Conservation (phyloP, 1,140 invertebrate genomes). For the Heliothis virescens region DNA sequence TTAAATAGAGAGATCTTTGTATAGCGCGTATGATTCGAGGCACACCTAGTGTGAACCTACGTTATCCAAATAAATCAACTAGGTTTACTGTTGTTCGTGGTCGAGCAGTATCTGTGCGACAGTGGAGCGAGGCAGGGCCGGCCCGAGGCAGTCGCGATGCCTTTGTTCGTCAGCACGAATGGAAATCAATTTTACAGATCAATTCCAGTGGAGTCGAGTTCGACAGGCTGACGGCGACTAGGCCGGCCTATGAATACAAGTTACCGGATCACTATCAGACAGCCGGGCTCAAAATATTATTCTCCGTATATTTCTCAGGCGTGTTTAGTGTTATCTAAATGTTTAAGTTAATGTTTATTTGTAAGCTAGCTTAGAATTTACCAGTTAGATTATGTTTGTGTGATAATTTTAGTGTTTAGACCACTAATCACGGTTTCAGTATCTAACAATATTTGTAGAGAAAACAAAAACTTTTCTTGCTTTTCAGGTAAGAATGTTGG, state of each 20-base stretch:
- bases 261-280: slow-evolving; percentile 59
- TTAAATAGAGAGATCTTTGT: not conserved
- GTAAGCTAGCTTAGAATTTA: no score
- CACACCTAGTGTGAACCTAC: not conserved
- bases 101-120: slow-evolving; percentile 7
- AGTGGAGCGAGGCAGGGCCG: not conserved
- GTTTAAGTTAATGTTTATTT: not conserved
- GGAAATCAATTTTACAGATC: slow-evolving; percentile 79
- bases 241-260: slow-evolving; percentile 75
- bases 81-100: not conserved
- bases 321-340: not conserved
- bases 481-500: no score
- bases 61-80: slow-evolving; percentile 7
- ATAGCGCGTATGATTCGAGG: not conserved
- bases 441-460: no score
- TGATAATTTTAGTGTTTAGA: no score
- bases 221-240: slow-evolving; percentile 62
- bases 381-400: no score
- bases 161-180: slow-evolving; percentile 70
- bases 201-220: slow-evolving; percentile 64
- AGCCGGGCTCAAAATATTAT: slow-evolving; percentile 12
- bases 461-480: no score
- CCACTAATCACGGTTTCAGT: no score
- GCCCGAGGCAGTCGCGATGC: slow-evolving; percentile 43
- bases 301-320: not conserved